These are phyloP conservation scores for Paracyprichromis sp. DNA, from an alignment of 2,113 vertebrate species.

Conservation along the genomic window DNA sequence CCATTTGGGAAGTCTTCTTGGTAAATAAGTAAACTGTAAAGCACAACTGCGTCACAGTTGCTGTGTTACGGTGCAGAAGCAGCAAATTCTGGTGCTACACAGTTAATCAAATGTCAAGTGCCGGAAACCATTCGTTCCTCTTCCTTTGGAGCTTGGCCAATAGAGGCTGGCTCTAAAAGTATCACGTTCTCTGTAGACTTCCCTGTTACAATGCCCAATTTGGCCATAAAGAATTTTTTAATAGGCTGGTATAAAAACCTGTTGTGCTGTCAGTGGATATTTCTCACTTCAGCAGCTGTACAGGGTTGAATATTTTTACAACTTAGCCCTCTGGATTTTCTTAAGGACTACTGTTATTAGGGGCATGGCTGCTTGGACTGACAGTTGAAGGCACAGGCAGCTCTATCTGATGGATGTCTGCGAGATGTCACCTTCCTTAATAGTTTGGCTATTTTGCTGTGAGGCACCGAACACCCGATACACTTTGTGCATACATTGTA, in stretches of 20 bases:
- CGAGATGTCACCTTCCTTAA: not conserved
- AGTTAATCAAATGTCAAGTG: not conserved
- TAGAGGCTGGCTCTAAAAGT: not conserved
- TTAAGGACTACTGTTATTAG: not conserved
- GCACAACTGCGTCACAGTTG: not conserved
- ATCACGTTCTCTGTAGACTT: not conserved
- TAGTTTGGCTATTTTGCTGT: not conserved
- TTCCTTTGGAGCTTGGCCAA: not conserved
- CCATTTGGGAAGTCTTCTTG: not conserved
- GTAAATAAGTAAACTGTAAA: not conserved
- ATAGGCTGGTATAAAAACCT: not conserved
- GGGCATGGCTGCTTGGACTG: not conserved
- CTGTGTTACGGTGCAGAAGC: not conserved
- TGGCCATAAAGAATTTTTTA: not conserved
- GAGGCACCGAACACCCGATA: not conserved
- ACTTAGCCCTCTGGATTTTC: not conserved
- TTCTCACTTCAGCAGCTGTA: not conserved
- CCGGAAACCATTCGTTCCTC: not conserved
- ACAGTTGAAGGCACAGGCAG: not conserved
- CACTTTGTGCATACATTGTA: accelerated
- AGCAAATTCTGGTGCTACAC: not conserved
- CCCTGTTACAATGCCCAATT: not conserved
- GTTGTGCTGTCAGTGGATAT: not conserved
- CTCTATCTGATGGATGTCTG: not conserved
- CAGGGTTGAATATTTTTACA: not conserved